Percentiles rank a stretch among this genome's conserved stretches.
phyloP scores from a whole-genome alignment of 2,113 vertebrate species.

The Oriolus oriolus region DNA sequence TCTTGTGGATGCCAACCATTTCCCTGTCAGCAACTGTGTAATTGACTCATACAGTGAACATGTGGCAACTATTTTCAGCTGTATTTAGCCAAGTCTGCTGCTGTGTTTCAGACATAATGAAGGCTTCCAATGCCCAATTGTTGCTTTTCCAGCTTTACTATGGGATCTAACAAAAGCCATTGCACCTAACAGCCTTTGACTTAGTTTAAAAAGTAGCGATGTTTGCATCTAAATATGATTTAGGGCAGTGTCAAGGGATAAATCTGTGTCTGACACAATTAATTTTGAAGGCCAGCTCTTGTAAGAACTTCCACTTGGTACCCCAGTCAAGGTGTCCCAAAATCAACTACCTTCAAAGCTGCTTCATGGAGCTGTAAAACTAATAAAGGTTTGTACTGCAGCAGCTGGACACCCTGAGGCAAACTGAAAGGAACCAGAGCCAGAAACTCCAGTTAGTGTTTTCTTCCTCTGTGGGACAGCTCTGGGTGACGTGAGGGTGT shows the following conservation, averaged over 20 bases:
- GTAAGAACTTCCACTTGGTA: not conserved
- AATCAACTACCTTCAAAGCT: slow-evolving; percentile 9
- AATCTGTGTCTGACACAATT: not conserved
- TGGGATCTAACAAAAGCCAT: not conserved
- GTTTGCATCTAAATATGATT: not conserved
- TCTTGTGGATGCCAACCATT: not conserved
- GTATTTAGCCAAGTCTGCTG: slow-evolving; percentile 11
- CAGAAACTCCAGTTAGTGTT: not conserved
- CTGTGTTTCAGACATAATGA: not conserved
- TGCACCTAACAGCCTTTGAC: not conserved
- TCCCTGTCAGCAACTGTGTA: slow-evolving; percentile 23
- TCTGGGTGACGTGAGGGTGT: not conserved
- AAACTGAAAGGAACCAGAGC: not conserved
- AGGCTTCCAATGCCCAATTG: not conserved
- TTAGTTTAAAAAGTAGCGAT: not conserved
- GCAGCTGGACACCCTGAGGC: slow-evolving; percentile 12
- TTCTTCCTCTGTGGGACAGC: not conserved
- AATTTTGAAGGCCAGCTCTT: not conserved
- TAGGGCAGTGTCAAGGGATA: not conserved
- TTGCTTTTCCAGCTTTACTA: not conserved
- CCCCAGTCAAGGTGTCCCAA: not conserved
- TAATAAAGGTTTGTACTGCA: not conserved
- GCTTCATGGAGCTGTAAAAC: not conserved
- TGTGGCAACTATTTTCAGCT: slow-evolving; percentile 51
- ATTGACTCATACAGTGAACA: slow-evolving; percentile 26